Conservation (phyloP, 1,140 invertebrate genomes). For the Pentalonia nigronervosa region DNA sequence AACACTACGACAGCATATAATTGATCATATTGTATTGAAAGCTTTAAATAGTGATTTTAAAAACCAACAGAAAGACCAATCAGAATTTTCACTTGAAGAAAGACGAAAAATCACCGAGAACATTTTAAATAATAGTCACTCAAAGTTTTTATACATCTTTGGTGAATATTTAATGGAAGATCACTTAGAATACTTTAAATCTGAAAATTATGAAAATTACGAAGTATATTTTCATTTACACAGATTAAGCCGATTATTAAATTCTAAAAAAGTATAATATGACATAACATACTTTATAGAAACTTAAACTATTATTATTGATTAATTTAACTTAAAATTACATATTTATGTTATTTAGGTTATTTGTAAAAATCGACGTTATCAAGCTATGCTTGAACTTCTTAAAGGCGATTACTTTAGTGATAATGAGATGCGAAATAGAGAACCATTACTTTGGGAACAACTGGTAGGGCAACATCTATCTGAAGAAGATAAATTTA, state of each 20-base stretch:
- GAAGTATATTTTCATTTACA: slow-evolving; percentile 58
- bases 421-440: slow-evolving; percentile 89
- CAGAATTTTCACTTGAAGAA: slow-evolving; percentile 73
- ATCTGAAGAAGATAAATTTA: slow-evolving; percentile 75
- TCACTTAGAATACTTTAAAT: slow-evolving; percentile 74
- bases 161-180: slow-evolving; percentile 74
- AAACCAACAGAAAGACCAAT: slow-evolving; percentile 80
- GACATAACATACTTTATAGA: neutral
- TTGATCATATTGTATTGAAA: slow-evolving; percentile 60
- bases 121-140: slow-evolving; percentile 72
- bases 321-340: neutral
- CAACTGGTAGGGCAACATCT: slow-evolving; percentile 86
- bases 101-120: slow-evolving; percentile 75
- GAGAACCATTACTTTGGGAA: slow-evolving; percentile 89
- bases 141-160: slow-evolving; percentile 78
- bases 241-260: slow-evolving; percentile 44
- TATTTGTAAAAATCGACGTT: slow-evolving; percentile 81
- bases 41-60: slow-evolving; percentile 60
- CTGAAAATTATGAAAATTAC: slow-evolving; percentile 62
- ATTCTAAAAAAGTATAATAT: slow-evolving; percentile 52
- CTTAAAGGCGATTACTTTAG: slow-evolving; percentile 84
- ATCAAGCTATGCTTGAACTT: slow-evolving; percentile 80
- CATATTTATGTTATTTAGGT: slow-evolving; percentile 63
- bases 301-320: neutral
- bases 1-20: slow-evolving; percentile 50